Evolutionary conservation across 1,140 invertebrate species (phyloP).

Genomic region (Zaprionus vittiger): DNA sequence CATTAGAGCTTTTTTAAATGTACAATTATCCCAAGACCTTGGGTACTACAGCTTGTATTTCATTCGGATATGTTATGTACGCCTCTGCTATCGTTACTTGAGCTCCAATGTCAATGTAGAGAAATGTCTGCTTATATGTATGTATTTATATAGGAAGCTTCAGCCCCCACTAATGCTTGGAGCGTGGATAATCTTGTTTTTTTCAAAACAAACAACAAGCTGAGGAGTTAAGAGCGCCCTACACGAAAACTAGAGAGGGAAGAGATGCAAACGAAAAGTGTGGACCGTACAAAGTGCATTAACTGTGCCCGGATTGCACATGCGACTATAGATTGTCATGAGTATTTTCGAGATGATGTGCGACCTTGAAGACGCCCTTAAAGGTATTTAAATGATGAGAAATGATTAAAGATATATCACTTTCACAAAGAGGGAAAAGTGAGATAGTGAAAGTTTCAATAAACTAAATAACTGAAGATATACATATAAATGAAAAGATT

Average conservation of each 20-base stretch:
- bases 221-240: neutral
- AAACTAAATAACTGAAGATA: neutral
- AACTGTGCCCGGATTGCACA: neutral
- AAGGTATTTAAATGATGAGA: neutral
- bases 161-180: neutral
- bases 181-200: constrained; percentile 33
- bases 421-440: neutral
- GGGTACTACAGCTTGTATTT: neutral
- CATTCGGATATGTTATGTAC: neutral
- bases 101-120: constrained; percentile 7
- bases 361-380: neutral
- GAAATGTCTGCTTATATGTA: neutral
- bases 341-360: neutral
- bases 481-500: neutral
- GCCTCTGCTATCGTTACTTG: neutral
- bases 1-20: neutral
- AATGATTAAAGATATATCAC: neutral
- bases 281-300: constrained; percentile 15
- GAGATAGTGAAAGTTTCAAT: neutral
- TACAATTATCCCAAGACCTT: neutral
- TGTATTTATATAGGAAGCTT: constrained; percentile 10
- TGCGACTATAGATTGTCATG: neutral
- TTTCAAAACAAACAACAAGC: constrained; percentile 5
- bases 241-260: neutral
- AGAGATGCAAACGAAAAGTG: neutral